A percentile compares a stretch with the other conserved stretches of the same genome.
Conservation (phyloP, 2,888 invertebrate species). For the Exephanes ischioxanthus region DNA sequence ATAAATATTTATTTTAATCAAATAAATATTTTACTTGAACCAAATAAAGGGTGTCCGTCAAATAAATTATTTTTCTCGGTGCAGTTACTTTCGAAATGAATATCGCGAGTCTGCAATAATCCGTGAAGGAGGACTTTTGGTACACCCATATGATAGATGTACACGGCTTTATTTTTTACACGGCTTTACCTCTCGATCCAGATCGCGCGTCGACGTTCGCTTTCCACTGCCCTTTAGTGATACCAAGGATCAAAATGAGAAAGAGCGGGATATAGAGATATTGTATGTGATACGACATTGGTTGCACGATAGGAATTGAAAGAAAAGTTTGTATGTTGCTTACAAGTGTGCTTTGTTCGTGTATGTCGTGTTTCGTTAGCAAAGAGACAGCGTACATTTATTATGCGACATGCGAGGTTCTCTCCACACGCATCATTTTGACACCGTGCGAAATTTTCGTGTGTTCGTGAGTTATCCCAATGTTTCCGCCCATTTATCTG, state of each 20-base stretch:
- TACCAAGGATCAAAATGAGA: constrained; percentile 1
- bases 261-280: constrained; percentile 29
- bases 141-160: no score
- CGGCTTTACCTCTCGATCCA: neutral
- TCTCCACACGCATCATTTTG: constrained; percentile 43
- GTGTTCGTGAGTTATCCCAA: constrained; percentile 63
- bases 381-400: constrained; percentile 65
- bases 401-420: constrained; percentile 70
- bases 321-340: constrained; percentile 7
- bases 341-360: constrained; percentile 43
- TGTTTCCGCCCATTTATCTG: constrained; percentile 31
- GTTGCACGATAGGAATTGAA: constrained; percentile 17
- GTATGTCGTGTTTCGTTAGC: constrained; percentile 56
- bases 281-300: constrained; percentile 12
- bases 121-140: no score
- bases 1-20: no score
- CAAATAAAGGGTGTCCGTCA: no score
- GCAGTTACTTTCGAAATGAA: no score
- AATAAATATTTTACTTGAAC: no score
- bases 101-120: no score
- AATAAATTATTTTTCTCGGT: no score
- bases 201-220: neutral
- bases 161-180: neutral
- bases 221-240: constrained; percentile 20
- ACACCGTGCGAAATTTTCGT: constrained; percentile 47